Evolutionary conservation across 2,797 vertebrate genomes (phyloP).

Genomic region (Crax fasciolata): DNA sequence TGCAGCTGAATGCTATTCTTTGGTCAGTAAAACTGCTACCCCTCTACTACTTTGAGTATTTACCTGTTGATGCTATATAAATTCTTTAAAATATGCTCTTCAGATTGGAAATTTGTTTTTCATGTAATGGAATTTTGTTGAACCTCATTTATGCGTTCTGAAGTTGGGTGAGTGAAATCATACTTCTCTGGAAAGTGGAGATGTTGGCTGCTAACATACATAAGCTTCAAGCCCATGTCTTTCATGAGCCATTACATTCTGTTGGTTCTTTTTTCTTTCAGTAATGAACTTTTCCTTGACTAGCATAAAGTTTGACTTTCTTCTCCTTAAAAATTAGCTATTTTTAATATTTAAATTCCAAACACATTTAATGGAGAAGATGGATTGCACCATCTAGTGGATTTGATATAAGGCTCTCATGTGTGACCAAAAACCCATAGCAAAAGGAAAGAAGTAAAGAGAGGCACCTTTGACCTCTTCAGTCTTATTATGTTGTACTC

Average conservation of each 20-base stretch:
- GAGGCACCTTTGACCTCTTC: not conserved
- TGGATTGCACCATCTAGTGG: slow-evolving; percentile 85
- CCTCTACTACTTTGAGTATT: not conserved
- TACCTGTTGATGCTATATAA: not conserved
- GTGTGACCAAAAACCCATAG: not conserved
- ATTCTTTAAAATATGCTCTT: not conserved
- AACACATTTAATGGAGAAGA: slow-evolving; percentile 53
- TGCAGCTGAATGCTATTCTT: not conserved
- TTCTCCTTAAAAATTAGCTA: slow-evolving; percentile 13
- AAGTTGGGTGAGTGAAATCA: not conserved
- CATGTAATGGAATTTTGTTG: not conserved
- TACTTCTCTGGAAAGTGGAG: not conserved
- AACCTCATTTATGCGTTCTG: not conserved
- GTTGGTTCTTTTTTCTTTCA: not conserved
- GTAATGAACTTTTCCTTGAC: not conserved
- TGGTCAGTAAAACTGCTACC: not conserved
- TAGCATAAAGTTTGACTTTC: not conserved
- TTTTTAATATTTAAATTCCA: not conserved
- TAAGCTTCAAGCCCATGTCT: not conserved
- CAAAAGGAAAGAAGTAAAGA: not conserved
- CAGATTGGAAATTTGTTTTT: not conserved
- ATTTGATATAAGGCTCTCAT: slow-evolving; percentile 46
- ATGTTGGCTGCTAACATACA: not conserved
- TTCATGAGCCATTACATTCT: not conserved
- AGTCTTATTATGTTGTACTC: not conserved